A percentile compares a stretch with the other conserved stretches of the same genome.
phyloP scores from a whole-genome alignment of 2,113 vertebrate genomes.

The Pomatostomus ruficeps region DNA sequence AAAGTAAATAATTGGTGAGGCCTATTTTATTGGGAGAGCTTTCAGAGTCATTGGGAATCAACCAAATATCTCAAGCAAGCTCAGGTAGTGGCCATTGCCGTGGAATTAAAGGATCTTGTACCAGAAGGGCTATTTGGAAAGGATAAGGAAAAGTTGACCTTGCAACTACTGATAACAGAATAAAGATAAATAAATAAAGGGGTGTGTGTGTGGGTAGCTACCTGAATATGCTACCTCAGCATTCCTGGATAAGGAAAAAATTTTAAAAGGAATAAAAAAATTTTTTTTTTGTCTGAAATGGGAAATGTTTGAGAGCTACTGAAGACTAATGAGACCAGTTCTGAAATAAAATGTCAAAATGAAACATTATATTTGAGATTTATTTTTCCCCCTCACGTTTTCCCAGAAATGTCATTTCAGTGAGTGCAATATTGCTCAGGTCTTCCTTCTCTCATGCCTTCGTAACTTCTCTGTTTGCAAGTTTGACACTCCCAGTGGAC shows the following conservation, averaged over 20 bases:
- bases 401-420: not conserved
- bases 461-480: not conserved
- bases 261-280: not conserved
- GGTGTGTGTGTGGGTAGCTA: not conserved
- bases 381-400: not conserved
- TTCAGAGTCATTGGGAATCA: not conserved
- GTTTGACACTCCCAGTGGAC: not conserved
- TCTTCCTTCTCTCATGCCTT: not conserved
- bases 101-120: not conserved
- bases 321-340: not conserved
- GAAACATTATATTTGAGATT: not conserved
- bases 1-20: not conserved
- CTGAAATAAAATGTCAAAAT: conserved; percentile 10
- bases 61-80: not conserved
- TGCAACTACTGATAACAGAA: not conserved
- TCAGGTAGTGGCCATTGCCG: not conserved
- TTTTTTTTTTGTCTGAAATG: not conserved
- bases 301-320: not conserved
- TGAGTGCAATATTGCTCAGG: not conserved
- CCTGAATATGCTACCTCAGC: not conserved
- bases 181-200: not conserved
- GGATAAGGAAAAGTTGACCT: not conserved
- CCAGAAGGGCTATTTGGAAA: not conserved
- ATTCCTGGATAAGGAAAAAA: not conserved
- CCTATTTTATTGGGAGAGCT: not conserved